Evolutionary conservation across 2,113 vertebrate genomes (phyloP), one percentile per base, ranked within the genome.

Genomic region (Gambusia holbrooki): DNA sequence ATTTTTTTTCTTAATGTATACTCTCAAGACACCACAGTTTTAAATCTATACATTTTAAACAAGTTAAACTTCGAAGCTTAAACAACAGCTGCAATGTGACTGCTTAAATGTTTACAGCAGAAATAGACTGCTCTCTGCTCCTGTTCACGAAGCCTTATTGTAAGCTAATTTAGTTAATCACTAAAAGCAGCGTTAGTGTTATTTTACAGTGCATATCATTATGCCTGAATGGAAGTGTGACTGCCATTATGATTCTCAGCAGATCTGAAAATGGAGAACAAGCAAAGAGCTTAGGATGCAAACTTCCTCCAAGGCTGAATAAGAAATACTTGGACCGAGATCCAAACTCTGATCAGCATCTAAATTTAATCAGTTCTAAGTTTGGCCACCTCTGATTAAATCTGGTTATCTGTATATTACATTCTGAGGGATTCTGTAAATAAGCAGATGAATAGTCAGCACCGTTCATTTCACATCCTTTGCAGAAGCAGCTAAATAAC

Each of bases 191-290:
- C 71, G 78, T 82, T 68, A 30, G 79, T 74, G 67, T 79, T 73
- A 75, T 48, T 81, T 88, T 69, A 76, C 76, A 83, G 77, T 82
- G 74, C 71, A 85, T 81, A 73, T 81, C 40, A 85, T 77, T 82
- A 77, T 70, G 72, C 48, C 77, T 84, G 69, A 77, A 82, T 76
- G 76, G n/a, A 78, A 61, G 60, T 84, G 70, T 62, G 65, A 81
- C 30, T 78, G 19, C 69, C 30, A 48, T 76, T 68, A 85, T 7
- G 65, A 75, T 79, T 87, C 66, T 71, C 62, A 17, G 61, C 67
- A 74, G 63, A 74, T 80, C 66, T 77, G 73, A 80, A 80, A 66
- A 74, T 42, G 22, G 32, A 68, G 71, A 32, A 64, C 61, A 33
- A 40, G 17, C 8, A 19, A 32, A 19, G 19, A 63, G 35, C 45